Evolutionary conservation across 2,888 invertebrate genomes (phyloP), one percentile per base, ranked within the genome.

Genomic region (Ochropleura plecta): DNA sequence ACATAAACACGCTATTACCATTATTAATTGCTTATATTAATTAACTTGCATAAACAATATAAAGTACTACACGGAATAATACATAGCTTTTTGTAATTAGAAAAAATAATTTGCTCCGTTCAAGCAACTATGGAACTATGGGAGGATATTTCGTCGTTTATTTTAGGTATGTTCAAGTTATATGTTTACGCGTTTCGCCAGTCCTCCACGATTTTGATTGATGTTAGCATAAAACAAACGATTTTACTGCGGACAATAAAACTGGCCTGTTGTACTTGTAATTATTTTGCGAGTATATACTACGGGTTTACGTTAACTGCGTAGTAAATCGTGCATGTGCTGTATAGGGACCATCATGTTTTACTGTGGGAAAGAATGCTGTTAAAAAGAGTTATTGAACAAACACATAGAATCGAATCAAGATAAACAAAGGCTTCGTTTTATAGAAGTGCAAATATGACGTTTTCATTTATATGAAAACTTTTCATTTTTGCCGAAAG

Each of bases 221-320:
- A 90, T 89, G 88, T 83, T 73, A 70, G 81, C 88, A 90, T 77
- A 90, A 86, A 92, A 88, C 87, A 88, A 90, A 90, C 86, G 88
- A 85, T 82, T 92, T 93, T 91, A 92, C 86, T 87, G 85, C 88
- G 55, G 57, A 76, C 87, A 88, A 88, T 92, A 91, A 91, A 92
- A 88, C 78, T 7, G 44, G 20, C 44, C 53, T 60, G 63, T 68
- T 68, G 68, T 80, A 60, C 44, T 65, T 69, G 88, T 89, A 90
- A 90, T 91, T 86, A 87, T 89, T 90, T 90, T 89, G 90, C 90
- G 82, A 88, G 88, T 84, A 79, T 86, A 72, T 82, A 82, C 68
- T 62, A 72, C 74, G 73, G 81, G 80, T 86, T 87, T 86, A 88
- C 84, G 82, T 85, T 85, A 84, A 90, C 82, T 84, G 79, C 79